Evolutionary conservation across 2,888 invertebrate species (phyloP).

Genomic region (Agriopis aurantiaria): DNA sequence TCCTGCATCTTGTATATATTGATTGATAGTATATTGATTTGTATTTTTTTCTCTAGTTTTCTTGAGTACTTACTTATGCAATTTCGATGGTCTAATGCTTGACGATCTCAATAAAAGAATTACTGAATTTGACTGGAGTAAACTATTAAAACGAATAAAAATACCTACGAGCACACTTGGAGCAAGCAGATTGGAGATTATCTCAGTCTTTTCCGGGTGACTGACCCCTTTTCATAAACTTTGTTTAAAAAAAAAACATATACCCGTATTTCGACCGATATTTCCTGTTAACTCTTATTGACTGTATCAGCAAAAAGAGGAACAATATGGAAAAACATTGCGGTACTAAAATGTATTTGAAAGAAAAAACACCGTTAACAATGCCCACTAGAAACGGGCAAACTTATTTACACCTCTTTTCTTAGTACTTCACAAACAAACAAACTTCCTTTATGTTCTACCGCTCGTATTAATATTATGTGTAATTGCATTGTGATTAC

Average conservation of each 20-base stretch:
- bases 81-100: conserved; percentile 1
- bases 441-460: not conserved
- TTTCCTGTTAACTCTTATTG: not conserved
- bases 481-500: not conserved
- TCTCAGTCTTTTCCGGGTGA: conserved; percentile 5
- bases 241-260: not conserved
- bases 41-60: not conserved
- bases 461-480: not conserved
- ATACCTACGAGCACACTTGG: not conserved
- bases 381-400: too few species aligned
- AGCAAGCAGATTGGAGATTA: not conserved
- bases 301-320: not conserved
- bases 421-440: not conserved
- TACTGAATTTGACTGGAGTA: conserved; percentile 5
- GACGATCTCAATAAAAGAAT: not conserved
- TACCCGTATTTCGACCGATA: not conserved
- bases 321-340: not conserved
- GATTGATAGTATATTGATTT: not conserved
- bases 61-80: not conserved
- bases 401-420: not conserved
- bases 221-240: not conserved
- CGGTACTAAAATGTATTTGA: not conserved
- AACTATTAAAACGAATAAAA: not conserved
- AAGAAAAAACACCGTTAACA: too few species aligned
- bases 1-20: too few species aligned